These are phyloP conservation scores for Phyllotreta cruciferae DNA, from an alignment of 2,888 invertebrate species.

Conservation along the genomic window DNA sequence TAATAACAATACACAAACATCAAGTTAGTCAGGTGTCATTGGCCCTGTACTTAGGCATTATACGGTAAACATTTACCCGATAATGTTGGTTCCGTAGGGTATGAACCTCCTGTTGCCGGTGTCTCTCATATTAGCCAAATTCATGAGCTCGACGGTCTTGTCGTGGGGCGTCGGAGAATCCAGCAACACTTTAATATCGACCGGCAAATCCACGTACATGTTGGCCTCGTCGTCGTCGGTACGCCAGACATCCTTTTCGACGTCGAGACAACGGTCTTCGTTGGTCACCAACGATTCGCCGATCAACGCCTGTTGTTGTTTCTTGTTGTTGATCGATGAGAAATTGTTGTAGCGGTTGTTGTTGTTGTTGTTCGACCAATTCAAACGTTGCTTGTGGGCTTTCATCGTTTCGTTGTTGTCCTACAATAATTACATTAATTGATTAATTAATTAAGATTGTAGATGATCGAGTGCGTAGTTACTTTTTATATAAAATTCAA, in stretches of 20 bases:
- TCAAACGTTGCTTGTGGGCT: slow-evolving; percentile 38
- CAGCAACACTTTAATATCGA: slow-evolving; percentile 67
- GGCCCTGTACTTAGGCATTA: too few species aligned
- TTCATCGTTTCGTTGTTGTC: slow-evolving; percentile 43
- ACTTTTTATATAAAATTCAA: neutral
- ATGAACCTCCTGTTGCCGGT: slow-evolving; percentile 54
- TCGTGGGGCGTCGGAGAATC: slow-evolving; percentile 65
- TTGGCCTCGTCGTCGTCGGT: slow-evolving; percentile 54
- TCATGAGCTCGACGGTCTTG: slow-evolving; percentile 42
- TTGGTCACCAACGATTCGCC: too few species aligned
- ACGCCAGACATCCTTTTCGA: slow-evolving; percentile 26
- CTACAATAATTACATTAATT: slow-evolving; percentile 25
- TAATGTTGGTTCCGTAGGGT: slow-evolving; percentile 63
- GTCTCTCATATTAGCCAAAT: slow-evolving; percentile 51
- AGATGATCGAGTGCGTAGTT: neutral
- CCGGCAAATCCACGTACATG: slow-evolving; percentile 68
- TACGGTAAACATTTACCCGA: slow-evolving; percentile 36
- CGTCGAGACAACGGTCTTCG: slow-evolving; percentile 29
- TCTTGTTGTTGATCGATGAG: slow-evolving; percentile 51
- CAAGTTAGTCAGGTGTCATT: too few species aligned
- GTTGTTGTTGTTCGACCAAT: slow-evolving; percentile 34
- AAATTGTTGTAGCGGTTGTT: slow-evolving; percentile 49
- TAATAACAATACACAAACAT: too few species aligned
- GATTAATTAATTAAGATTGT: neutral
- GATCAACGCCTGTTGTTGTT: too few species aligned